Base-by-base conservation (phyloP, 2,888 invertebrate species). In the Muschampia plurimacula region DNA sequence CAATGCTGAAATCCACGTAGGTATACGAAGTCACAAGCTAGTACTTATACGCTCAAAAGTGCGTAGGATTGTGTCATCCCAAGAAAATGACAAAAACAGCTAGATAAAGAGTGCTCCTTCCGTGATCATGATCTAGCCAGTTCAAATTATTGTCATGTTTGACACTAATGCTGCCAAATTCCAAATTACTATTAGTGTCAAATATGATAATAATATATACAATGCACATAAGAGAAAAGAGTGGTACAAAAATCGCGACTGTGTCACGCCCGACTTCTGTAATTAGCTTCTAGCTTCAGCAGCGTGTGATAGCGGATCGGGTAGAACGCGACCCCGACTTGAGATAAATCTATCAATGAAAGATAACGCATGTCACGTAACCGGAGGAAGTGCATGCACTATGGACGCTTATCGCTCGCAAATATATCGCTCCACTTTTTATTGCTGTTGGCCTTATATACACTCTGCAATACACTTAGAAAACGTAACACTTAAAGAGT, bases 321-420 rank as follows among this genome's bases (percentile, higher is more conserved):
- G 82, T 81, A 86, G 78, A 77, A 74, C 79, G 81, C 89, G 92
- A 92, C 92, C 92, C 91, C 93, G 90, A 44, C 62, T 82, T 83
- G 83, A 89, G 92, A 92, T 92, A 93, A 90, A 92, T 92, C 89
- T 91, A 92, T 93, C 93, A 93, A 93, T 93, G 93, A 91, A 89
- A 81, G 83, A 79, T 93, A 93, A 84, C 89, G 88, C 88, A 89
- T 86, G 89, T 86, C 90, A 87, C 84, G 84, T 84, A 84, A 85
- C 82, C 90, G 82, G 86, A 92, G 92, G 92, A 92, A 92, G 89
- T 89, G 86, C 87, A 86, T 83, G 86, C 83, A 87, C 84, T 83
- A 82, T 86, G 80, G 52, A 15, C 55, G 22, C 76, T 75, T 82
- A 80, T 86, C 84, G 83, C 86, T 79, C 76, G 70, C 70, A 59